phyloP scores from a whole-genome alignment of 2,888 invertebrate species.

The Julus scandinavius region DNA sequence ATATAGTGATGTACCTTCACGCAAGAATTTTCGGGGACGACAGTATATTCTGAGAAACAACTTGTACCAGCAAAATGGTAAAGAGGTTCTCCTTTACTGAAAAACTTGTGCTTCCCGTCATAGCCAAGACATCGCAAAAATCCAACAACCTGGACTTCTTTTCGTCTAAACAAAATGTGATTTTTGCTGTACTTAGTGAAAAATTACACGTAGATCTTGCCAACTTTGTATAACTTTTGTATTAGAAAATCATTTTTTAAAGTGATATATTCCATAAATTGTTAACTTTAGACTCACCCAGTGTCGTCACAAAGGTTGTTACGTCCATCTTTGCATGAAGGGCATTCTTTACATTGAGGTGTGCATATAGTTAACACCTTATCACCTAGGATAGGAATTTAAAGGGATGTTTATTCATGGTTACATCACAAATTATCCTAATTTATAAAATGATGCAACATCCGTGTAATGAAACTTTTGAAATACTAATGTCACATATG shows the following conservation, averaged over 20 bases:
- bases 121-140: neutral
- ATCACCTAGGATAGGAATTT: neutral
- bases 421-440: neutral
- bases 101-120: constrained; percentile 20
- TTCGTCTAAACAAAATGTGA: neutral
- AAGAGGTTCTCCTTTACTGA: constrained; percentile 6
- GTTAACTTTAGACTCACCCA: neutral
- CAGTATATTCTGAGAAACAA: constrained; percentile 49
- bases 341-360: constrained; percentile 47
- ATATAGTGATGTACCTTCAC: constrained; percentile 47
- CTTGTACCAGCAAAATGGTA: constrained; percentile 48
- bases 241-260: too few species aligned
- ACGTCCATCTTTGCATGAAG: neutral
- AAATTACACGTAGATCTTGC: too few species aligned
- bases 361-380: constrained; percentile 46
- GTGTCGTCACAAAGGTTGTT: constrained; percentile 23
- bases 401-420: neutral
- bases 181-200: too few species aligned
- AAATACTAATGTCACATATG: too few species aligned
- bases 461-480: too few species aligned
- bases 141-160: neutral
- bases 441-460: too few species aligned
- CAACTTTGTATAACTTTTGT: too few species aligned
- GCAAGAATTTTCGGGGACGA: constrained; percentile 53
- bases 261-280: too few species aligned